These are phyloP conservation scores for Takifugu flavidus DNA, from an alignment of 2,113 vertebrate genomes.

Conservation along the genomic window DNA sequence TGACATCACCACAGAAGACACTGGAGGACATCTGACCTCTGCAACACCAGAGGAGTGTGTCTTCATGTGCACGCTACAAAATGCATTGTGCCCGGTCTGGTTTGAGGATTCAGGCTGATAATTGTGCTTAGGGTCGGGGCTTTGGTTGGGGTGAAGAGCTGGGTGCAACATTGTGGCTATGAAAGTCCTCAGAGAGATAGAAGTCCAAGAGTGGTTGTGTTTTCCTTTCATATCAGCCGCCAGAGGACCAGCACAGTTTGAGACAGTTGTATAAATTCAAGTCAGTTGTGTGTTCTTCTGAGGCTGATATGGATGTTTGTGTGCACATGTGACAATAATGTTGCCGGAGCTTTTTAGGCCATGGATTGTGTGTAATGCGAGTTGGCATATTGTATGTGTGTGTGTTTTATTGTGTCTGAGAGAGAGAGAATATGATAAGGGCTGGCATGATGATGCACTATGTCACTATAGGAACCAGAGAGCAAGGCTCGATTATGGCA, in stretches of 20 bases:
- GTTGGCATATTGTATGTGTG: slow-evolving; percentile 51
- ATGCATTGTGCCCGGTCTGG: no score
- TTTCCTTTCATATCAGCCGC: background rate
- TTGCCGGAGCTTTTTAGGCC: slow-evolving; percentile 64
- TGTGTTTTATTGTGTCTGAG: slow-evolving; percentile 19
- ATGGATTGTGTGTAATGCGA: slow-evolving; percentile 60
- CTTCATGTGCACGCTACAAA: no score
- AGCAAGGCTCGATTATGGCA: slow-evolving; percentile 59
- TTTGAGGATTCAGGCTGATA: no score
- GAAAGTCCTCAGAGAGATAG: no score
- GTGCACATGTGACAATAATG: slow-evolving; percentile 61
- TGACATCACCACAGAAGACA: slow-evolving; percentile 64
- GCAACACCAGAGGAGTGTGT: slow-evolving; percentile 14
- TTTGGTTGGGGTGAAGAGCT: no score
- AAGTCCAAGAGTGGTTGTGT: no score
- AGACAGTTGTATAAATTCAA: slow-evolving; percentile 21
- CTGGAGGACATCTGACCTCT: slow-evolving; percentile 58
- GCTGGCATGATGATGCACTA: slow-evolving; percentile 82
- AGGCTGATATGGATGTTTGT: slow-evolving; percentile 25
- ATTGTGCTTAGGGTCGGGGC: no score
- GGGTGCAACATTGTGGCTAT: no score
- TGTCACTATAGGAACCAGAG: slow-evolving; percentile 83
- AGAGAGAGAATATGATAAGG: slow-evolving; percentile 29
- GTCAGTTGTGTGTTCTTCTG: slow-evolving; percentile 7
- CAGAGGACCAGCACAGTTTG: slow-evolving; percentile 21